Evolutionary conservation across 2,113 vertebrate species (phyloP), one percentile per base, ranked within the genome.

Genomic region (Hiodon alosoides): DNA sequence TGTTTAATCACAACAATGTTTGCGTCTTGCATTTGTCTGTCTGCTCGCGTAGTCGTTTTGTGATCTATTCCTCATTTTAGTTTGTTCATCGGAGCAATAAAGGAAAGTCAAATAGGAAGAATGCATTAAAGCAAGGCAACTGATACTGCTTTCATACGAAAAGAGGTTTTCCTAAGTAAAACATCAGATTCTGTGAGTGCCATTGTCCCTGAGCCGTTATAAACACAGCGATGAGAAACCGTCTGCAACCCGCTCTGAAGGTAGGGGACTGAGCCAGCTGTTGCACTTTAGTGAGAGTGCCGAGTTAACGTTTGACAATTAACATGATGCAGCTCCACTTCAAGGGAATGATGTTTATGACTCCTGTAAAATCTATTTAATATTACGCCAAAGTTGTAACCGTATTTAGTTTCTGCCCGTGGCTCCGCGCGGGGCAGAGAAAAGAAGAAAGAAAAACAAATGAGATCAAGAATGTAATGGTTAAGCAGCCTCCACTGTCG

Each of bases 171-270:
- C 69, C 69, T 9, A 71, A 48, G 47, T 52, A 58, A 16, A 55
- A 31, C 31, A 69, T 48, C 46, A 1, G 47, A 47, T 51, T 60
- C 46, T 6, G n/a, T 48, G 13, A 52, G 46, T 48, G 14, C 50
- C 47, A 46, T 70, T 4, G 58, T 71, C 72, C 48, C n/a, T n/a
- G 67, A 48, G 60, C 47, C 66, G 66, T 46, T 75, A 66, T 75
- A 78, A 78, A 78, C 77, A 71, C 14, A 2, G 13, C 50, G 73
- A 52, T 59, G 54, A 46, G 72, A 74, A 55, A 72, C 71, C 54
- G 66, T 58, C 76, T 71, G 69, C 66, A 31, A 8, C 31, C 4
- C 2, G 47, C 58, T 69, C 50, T 31, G 67, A 53, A 14, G 46
- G 14, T 46, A 2, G 47, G 17, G 9, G 7, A 13, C 17, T 4